Evolutionary conservation across 2,888 invertebrate species (phyloP).

Genomic region (Odontocerum albicorne): DNA sequence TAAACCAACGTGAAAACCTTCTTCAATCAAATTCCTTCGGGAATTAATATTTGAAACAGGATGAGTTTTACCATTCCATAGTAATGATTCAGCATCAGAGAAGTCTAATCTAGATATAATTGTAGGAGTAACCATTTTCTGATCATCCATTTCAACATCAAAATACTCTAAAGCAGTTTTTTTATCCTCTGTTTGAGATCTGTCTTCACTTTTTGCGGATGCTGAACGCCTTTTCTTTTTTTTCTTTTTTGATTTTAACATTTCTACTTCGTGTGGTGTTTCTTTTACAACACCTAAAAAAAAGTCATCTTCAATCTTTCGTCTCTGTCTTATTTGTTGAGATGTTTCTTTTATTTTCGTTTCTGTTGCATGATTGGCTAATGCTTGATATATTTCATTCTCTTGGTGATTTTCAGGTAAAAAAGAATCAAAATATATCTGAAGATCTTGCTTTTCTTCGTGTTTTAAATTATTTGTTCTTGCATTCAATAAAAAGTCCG

Average conservation of each 20-base stretch:
- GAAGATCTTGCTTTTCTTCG: slow-evolving; percentile 6
- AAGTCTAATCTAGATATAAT: slow-evolving; percentile 22
- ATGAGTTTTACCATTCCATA: slow-evolving; percentile 25
- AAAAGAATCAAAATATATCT: slow-evolving; percentile 12
- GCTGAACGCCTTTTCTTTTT: background rate
- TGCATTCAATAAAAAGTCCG: slow-evolving; percentile 21
- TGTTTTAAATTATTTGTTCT: slow-evolving; percentile 6
- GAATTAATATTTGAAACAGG: background rate
- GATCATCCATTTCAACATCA: slow-evolving; percentile 24
- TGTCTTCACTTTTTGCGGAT: background rate
- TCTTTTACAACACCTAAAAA: slow-evolving; percentile 10
- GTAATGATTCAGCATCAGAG: slow-evolving; percentile 17
- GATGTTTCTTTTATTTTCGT: slow-evolving; percentile 18
- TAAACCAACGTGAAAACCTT: slow-evolving; percentile 14
- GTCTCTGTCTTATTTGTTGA: slow-evolving; percentile 9
- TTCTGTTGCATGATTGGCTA: slow-evolving; percentile 9
- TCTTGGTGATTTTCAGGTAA: slow-evolving; percentile 22
- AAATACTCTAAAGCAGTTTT: slow-evolving; percentile 30
- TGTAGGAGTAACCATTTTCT: slow-evolving; percentile 1
- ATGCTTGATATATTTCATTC: slow-evolving; percentile 21
- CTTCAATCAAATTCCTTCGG: slow-evolving; percentile 11
- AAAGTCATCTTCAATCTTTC: slow-evolving; percentile 24
- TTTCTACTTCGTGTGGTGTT: slow-evolving; percentile 6
- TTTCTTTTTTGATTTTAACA: slow-evolving; percentile 1
- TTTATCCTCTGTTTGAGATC: slow-evolving; percentile 2